Conservation (phyloP, 2,113 vertebrate species). For the Mus pahari region DNA sequence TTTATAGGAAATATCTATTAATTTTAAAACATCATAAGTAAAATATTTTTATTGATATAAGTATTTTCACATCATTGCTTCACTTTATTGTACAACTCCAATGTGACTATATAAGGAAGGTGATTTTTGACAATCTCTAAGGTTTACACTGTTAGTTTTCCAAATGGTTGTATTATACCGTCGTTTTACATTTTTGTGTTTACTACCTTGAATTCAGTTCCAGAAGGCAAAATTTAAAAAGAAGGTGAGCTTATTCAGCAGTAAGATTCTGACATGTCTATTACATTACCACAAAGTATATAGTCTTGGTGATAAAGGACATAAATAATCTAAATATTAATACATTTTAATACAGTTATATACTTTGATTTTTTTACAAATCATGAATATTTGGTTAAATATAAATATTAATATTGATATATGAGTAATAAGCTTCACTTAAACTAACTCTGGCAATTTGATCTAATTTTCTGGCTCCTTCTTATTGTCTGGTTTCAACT, state of each 20-base stretch:
- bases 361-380: neutral
- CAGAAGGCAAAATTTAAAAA: neutral
- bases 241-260: neutral
- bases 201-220: neutral
- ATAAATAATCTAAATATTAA: neutral
- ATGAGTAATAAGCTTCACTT: neutral
- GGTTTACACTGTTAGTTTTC: neutral
- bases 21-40: neutral
- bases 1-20: neutral
- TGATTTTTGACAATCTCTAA: neutral
- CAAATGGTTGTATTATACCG: neutral
- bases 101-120: neutral
- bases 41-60: neutral
- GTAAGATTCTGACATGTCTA: no score
- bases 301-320: neutral
- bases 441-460: neutral
- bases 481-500: no score
- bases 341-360: neutral
- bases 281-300: no score
- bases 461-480: no score
- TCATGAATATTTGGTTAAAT: neutral
- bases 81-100: neutral
- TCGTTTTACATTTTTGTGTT: neutral
- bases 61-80: neutral
- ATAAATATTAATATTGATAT: neutral